Percentiles rank a stretch among this genome's conserved stretches.
These are phyloP conservation scores for Sisyra terminalis DNA, from an alignment of 2,888 invertebrate genomes.

Conservation along the genomic window DNA sequence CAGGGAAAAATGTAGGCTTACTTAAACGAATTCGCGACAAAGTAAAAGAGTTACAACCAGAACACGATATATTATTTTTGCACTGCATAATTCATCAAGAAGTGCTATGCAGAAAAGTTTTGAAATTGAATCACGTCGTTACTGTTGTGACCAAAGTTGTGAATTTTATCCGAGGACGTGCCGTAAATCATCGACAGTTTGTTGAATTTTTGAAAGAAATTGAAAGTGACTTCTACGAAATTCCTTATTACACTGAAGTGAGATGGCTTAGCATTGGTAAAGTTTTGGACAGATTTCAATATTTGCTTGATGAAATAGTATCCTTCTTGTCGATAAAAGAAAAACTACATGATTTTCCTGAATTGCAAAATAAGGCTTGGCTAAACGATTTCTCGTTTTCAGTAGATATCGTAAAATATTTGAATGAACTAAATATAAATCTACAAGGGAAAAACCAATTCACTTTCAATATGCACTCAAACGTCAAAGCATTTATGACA, in stretches of 20 bases:
- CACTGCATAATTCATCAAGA: constrained; percentile 15
- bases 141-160: constrained; percentile 12
- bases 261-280: constrained; percentile 12
- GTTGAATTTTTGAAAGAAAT: constrained; percentile 11
- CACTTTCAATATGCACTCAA: constrained; percentile 9
- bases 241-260: constrained; percentile 11
- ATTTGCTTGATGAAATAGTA: constrained; percentile 20
- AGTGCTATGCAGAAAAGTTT: constrained; percentile 13
- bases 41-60: constrained; percentile 11
- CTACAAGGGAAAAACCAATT: constrained; percentile 9
- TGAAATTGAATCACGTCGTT: constrained; percentile 13
- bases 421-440: constrained; percentile 8
- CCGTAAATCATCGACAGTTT: constrained; percentile 11
- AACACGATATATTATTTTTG: constrained; percentile 13
- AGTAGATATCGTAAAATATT: constrained; percentile 10
- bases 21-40: constrained; percentile 8
- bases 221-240: constrained; percentile 10
- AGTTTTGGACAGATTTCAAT: constrained; percentile 10
- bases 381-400: constrained; percentile 9
- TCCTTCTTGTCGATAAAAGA: no score
- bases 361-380: constrained; percentile 8
- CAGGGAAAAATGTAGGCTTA: constrained; percentile 11
- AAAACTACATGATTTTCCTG: constrained; percentile 10
- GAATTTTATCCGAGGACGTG: constrained; percentile 12
- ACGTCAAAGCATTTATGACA: constrained; percentile 9